A percentile compares a stretch with the other conserved stretches of the same genome.
phyloP scores from a whole-genome alignment of 2,888 invertebrate species.

The Trilocha varians region DNA sequence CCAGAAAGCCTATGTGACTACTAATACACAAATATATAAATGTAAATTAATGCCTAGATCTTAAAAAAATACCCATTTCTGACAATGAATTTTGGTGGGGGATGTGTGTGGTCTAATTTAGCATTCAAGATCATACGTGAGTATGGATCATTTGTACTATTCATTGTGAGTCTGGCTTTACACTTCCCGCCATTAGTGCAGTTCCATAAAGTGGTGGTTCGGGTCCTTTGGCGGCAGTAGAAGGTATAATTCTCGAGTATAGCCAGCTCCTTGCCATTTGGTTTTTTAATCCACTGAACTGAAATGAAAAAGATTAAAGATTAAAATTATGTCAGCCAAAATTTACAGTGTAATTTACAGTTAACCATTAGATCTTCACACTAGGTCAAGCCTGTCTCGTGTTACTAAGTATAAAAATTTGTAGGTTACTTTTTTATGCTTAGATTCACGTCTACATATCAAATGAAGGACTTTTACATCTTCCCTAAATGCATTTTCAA shows the following conservation, averaged over 20 bases:
- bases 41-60: not conserved
- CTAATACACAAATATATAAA: not conserved
- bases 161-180: slow-evolving; percentile 11
- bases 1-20: not conserved
- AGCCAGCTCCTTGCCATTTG: slow-evolving; percentile 19
- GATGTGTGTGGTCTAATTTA: slow-evolving; percentile 1
- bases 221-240: slow-evolving; percentile 5
- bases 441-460: too few relatives aligned
- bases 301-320: too few relatives aligned
- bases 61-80: slow-evolving; percentile 3
- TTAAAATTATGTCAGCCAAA: too few relatives aligned
- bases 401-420: too few relatives aligned
- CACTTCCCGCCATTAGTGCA: slow-evolving; percentile 17
- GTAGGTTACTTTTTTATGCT: too few relatives aligned
- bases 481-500: too few relatives aligned
- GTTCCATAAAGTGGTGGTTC: slow-evolving; percentile 11
- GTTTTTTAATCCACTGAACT: slow-evolving; percentile 21
- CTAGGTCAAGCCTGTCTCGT: too few relatives aligned
- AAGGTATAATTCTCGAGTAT: slow-evolving; percentile 16
- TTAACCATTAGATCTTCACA: too few relatives aligned
- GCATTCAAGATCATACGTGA: slow-evolving; percentile 1
- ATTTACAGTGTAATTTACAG: too few relatives aligned
- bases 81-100: slow-evolving; percentile 1
- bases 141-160: not conserved
- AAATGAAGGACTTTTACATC: too few relatives aligned